phyloP scores from a whole-genome alignment of 2,113 vertebrate genomes.

The Machaerirhynchus nigripectus region DNA sequence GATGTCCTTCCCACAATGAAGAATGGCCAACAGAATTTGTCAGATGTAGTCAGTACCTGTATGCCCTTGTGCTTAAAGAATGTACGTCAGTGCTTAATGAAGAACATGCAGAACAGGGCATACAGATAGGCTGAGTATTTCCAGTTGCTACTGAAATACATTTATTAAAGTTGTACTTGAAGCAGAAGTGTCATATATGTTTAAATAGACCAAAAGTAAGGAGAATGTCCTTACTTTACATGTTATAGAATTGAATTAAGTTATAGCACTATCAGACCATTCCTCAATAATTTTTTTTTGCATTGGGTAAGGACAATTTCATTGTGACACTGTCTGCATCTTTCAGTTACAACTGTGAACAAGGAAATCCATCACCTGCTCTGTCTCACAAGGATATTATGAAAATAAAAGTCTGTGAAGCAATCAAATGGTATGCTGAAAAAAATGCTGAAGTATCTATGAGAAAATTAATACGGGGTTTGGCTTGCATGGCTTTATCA shows the following conservation, averaged over 20 bases:
- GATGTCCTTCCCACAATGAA: not conserved
- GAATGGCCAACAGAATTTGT: not conserved
- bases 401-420: not conserved
- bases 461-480: not conserved
- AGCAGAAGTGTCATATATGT: not conserved
- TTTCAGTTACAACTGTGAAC: not conserved
- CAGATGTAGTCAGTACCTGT: not conserved
- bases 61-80: too few relatives aligned
- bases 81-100: not conserved
- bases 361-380: not conserved
- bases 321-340: not conserved
- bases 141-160: not conserved
- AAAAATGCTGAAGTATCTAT: not conserved
- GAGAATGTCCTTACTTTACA: not conserved
- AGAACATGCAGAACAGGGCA: fast-evolving
- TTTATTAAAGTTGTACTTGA: not conserved
- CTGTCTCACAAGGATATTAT: not conserved
- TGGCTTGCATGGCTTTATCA: not conserved
- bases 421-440: not conserved
- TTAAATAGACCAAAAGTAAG: not conserved
- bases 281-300: not conserved
- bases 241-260: not conserved
- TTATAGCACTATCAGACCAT: not conserved
- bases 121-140: not conserved
- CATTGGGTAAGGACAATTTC: not conserved